phyloP scores from a whole-genome alignment of 1,140 invertebrate genomes.

The Heliconius himera region DNA sequence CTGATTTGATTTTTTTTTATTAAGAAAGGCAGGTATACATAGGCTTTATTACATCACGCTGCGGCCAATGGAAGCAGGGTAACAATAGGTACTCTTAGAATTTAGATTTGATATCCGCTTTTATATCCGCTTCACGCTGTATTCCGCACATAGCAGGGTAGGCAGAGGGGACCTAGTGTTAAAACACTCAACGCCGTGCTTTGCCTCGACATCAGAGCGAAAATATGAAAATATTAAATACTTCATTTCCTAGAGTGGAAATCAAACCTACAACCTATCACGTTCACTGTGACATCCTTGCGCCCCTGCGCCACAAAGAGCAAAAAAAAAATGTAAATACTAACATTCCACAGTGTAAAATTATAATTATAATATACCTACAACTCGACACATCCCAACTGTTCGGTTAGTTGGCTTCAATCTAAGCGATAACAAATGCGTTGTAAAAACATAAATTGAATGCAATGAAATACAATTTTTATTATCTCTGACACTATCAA shows the following conservation, averaged over 20 bases:
- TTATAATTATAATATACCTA: not conserved
- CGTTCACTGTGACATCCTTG: not conserved
- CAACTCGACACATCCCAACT: not conserved
- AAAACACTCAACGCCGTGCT: too few relatives aligned
- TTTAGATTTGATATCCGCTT: too few relatives aligned
- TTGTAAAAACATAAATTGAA: constrained; percentile 3
- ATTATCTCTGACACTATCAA: not conserved
- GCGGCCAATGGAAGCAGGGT: too few relatives aligned
- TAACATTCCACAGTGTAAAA: not conserved
- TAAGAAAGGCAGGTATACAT: too few relatives aligned
- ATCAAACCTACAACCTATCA: not conserved
- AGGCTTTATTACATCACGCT: too few relatives aligned
- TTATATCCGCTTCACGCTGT: too few relatives aligned
- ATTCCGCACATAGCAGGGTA: too few relatives aligned
- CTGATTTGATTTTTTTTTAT: too few relatives aligned
- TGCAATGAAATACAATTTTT: not conserved
- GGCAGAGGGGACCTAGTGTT: too few relatives aligned
- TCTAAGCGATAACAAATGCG: not conserved
- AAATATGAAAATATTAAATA: too few relatives aligned
- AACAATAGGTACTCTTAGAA: too few relatives aligned
- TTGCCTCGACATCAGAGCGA: too few relatives aligned
- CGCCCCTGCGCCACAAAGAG: not conserved
- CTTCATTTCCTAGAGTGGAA: not conserved
- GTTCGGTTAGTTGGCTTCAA: not conserved
- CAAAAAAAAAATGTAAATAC: not conserved